Percentiles rank a stretch among this genome's conserved stretches.
These are phyloP conservation scores for Gymnodraco acuticeps DNA, from an alignment of 2,797 vertebrate species.

Conservation along the genomic window DNA sequence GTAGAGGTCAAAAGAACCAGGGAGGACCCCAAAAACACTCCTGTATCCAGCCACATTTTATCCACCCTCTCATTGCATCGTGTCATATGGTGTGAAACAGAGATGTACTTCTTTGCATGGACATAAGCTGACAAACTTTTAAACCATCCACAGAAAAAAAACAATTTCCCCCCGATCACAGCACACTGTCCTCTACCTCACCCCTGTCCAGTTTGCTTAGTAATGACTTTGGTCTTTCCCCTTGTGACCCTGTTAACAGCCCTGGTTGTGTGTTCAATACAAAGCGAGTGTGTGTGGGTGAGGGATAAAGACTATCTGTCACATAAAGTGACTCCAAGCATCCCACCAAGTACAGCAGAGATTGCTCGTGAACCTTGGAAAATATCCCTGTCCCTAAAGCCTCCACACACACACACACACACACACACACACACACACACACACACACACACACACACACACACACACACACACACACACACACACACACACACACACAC, in stretches of 20 bases:
- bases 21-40: slow-evolving; percentile 19
- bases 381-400: slow-evolving; percentile 18
- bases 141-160: background rate
- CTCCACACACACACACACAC: slow-evolving; percentile 4
- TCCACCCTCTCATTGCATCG: slow-evolving; percentile 21
- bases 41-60: slow-evolving; percentile 1
- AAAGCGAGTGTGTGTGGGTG: slow-evolving; percentile 37
- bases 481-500: too few species aligned
- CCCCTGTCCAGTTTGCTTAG: slow-evolving; percentile 13
- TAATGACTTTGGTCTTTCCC: slow-evolving; percentile 32
- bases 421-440: background rate
- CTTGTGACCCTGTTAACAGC: slow-evolving; percentile 28
- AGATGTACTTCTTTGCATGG: slow-evolving; percentile 19
- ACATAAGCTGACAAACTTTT: slow-evolving; percentile 6
- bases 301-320: slow-evolving; percentile 49
- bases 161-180: background rate
- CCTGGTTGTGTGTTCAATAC: slow-evolving; percentile 23
- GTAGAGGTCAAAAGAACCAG: slow-evolving; percentile 26
- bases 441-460: background rate
- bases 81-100: slow-evolving; percentile 13
- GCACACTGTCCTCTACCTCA: slow-evolving; percentile 1
- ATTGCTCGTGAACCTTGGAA: slow-evolving; percentile 7
- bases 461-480: too few species aligned
- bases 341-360: slow-evolving; percentile 22
- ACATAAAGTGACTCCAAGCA: slow-evolving; percentile 41